Base-by-base conservation (phyloP, 2,113 vertebrate species). In the Neolamprologus falcicula region DNA sequence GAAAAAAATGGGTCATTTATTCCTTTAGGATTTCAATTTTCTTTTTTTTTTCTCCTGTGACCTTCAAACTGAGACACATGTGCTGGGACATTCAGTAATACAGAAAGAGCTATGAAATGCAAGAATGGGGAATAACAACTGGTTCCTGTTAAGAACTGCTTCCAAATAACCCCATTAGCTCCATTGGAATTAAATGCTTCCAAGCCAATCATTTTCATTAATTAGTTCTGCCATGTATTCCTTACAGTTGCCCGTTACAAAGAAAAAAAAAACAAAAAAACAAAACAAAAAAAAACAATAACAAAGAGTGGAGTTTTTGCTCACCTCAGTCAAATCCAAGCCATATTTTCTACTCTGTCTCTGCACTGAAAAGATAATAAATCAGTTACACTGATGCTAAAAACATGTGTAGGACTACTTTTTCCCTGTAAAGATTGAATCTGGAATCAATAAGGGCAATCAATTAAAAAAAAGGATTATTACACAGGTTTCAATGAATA, bases 1-100 rank as follows among this genome's bases (percentile, higher is more conserved):
- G 8, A 0, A 76, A 40, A 93, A 94, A 80, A 94, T 93, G 85
- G 96, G 94, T 92, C 92, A 91, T 87, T 83, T 86, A 83, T 85
- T 92, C 92, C 88, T 90, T 68, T 7, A 86, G 89, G 93, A 92
- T 86, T 80, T 88, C 4, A 42, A 45, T 45, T 73, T 88, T 84
- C 87, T 82, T 50, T 47, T 50, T 50, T 50, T 76, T 19, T 85
- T 45, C 84, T 76, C 61, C 83, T 82, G 28, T 93, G 92, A 94
- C 93, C 93, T 96, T 94, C 91, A 92, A 91, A 92, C 86, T 28
- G 55, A 85, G 61, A 88, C 90, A 82, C 33, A 78, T 84, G 71
- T 79, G 84, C 83, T 83, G 68, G 86, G 86, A 92, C 81, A 85
- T 85, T 78, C 78, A 84, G 66, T 83, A 40, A 80, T 28, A 82